These are phyloP conservation scores for Rhogogaster chlorosoma DNA, from an alignment of 2,888 invertebrate species.

Conservation along the genomic window DNA sequence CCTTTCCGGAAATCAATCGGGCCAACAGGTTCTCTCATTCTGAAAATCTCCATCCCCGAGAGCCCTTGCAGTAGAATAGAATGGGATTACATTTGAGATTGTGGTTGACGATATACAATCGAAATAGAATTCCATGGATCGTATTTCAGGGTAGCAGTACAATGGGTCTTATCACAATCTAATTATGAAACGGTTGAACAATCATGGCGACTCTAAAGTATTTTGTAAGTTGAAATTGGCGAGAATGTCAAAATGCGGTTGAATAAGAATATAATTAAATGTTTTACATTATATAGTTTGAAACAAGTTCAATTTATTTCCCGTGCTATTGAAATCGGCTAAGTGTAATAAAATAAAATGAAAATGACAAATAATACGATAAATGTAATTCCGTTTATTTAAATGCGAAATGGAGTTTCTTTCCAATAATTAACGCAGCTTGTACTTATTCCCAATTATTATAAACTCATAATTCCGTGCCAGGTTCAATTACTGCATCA, in stretches of 20 bases:
- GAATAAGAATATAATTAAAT: no score
- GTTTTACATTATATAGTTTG: no score
- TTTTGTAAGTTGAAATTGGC: no score
- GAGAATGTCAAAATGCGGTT: no score
- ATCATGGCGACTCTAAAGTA: background rate
- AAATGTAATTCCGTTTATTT: no score
- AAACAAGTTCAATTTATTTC: no score
- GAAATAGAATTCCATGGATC: background rate
- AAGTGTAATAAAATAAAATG: no score
- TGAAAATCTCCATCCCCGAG: background rate
- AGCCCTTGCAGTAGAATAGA: background rate
- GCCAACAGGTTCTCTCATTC: background rate
- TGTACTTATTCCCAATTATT: background rate
- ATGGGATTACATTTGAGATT: background rate
- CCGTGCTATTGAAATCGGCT: no score
- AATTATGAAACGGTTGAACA: background rate
- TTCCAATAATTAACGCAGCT: background rate
- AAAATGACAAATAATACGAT: no score
- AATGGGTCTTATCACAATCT: background rate
- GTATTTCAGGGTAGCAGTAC: background rate
- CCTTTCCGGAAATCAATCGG: background rate
- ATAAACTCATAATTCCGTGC: background rate
- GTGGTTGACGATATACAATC: background rate
- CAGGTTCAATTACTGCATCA: background rate
- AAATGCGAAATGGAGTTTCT: no score